Evolutionary conservation across 2,797 vertebrate genomes (phyloP), one percentile per base, ranked within the genome.

Genomic region (Petrocephalus schoutedeni): DNA sequence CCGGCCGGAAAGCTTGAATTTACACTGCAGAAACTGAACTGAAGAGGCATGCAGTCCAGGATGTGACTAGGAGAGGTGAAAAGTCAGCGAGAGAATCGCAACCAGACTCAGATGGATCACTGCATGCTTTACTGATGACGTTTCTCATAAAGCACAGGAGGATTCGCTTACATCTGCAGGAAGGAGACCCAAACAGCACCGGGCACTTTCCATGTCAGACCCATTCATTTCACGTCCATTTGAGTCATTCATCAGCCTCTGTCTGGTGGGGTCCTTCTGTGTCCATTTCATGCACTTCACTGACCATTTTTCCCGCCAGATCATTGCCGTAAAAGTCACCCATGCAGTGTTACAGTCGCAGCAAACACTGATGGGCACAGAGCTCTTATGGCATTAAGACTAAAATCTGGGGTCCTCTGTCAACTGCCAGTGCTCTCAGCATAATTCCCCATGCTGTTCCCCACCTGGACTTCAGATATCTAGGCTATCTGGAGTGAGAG

Each of bases 401-500:
- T 45, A n/a, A 32, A 41, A 14, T 58, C 28, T 32, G 16, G 14
- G 53, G 28, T 58, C 28, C 53, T 41, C 3, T n/a, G 21, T 16
- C 6, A 56, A 45, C 32, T 41, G 32, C 19, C 4, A 14, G 86
- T 23, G 67, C 64, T 87, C 51, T 19, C 32, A 49, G 36, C 16
- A 87, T 41, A 49, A 67, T 49, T 49, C 49, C n/a, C 64, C 64
- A 21, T 36, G 21, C 10, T 56, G 45, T 57, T 36, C 59, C 16
- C 57, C 80, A 67, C 82, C 53, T 28, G 36, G 74, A 32, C 32
- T n/a, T n/a, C 8, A 32, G 80, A 19, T 19, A 53, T 41, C 51
- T 36, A n/a, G 19, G 71, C 71, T 87, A 88, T 88, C 59, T 88
- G 49, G 77, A 8, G 57, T 10, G 71, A 53, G 32, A 59, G 3